These are phyloP conservation scores for Allochrocebus solatus DNA, from an alignment of 2,797 vertebrate species.

Conservation along the genomic window DNA sequence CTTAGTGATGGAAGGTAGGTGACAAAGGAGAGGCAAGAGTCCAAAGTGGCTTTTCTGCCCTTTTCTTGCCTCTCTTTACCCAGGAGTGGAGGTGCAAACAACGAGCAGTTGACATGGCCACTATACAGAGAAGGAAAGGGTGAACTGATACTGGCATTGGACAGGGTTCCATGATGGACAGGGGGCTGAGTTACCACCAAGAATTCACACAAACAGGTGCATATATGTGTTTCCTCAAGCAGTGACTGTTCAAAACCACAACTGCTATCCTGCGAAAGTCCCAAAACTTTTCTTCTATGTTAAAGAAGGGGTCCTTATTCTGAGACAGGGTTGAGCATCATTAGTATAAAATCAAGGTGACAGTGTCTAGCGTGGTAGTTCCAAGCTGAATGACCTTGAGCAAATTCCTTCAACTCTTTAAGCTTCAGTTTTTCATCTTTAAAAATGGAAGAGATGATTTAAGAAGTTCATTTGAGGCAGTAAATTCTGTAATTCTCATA, in stretches of 20 bases:
- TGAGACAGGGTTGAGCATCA: neutral
- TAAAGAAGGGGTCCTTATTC: neutral
- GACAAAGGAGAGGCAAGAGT: neutral
- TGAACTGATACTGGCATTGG: too few relatives aligned
- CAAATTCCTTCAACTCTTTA: constrained; percentile 28
- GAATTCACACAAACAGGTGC: neutral
- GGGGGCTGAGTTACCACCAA: neutral
- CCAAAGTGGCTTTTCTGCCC: neutral
- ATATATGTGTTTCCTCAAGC: neutral
- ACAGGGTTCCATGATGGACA: accelerated
- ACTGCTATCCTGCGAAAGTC: neutral
- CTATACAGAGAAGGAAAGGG: neutral
- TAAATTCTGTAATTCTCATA: constrained; percentile 58
- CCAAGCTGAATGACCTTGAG: neutral
- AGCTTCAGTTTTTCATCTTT: constrained; percentile 2
- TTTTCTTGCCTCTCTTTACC: neutral
- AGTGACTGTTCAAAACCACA: neutral
- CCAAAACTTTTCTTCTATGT: neutral
- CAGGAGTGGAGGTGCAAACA: neutral
- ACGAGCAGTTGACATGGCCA: neutral
- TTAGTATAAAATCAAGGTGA: neutral
- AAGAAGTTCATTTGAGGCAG: constrained; percentile 41
- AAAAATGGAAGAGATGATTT: constrained; percentile 56
- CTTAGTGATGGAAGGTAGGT: neutral
- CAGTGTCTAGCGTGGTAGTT: neutral